Percentiles rank a stretch among this genome's conserved stretches.
phyloP scores from a whole-genome alignment of 2,888 invertebrate genomes.

The Mylabris sibirica region DNA sequence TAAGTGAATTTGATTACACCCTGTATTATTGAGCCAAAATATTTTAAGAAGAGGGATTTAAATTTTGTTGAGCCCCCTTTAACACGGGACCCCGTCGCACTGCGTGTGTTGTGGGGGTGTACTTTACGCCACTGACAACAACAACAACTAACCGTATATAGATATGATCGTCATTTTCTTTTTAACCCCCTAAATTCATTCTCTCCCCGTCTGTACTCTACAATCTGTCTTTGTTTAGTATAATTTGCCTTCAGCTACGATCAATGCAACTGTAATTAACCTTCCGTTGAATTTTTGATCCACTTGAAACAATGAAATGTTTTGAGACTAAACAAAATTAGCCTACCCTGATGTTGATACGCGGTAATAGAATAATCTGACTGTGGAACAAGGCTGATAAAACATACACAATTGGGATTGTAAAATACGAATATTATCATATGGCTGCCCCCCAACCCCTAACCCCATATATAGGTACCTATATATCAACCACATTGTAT shows the following conservation, averaged over 20 bases:
- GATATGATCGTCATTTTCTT: neutral
- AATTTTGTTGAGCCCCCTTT: too few relatives aligned
- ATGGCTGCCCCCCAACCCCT: constrained; percentile 20
- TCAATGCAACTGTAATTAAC: constrained; percentile 69
- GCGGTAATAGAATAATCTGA: constrained; percentile 76
- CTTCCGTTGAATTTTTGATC: constrained; percentile 73
- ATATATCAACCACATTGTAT: too few relatives aligned
- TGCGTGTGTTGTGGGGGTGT: too few relatives aligned
- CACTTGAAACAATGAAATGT: constrained; percentile 72
- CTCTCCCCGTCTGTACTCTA: neutral
- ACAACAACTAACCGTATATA: too few relatives aligned
- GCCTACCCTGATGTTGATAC: constrained; percentile 70
- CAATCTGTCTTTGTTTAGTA: neutral
- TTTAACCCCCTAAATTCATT: neutral
- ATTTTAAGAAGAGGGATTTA: too few relatives aligned
- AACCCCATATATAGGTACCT: too few relatives aligned
- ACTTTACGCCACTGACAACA: too few relatives aligned
- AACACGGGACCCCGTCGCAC: too few relatives aligned
- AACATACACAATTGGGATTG: constrained; percentile 30
- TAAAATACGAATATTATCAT: constrained; percentile 18
- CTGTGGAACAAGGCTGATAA: constrained; percentile 56
- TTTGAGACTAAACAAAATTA: constrained; percentile 74
- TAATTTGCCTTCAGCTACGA: constrained; percentile 53
- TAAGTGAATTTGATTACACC: too few relatives aligned
- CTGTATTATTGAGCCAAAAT: too few relatives aligned